Base-by-base conservation (phyloP, 1,140 invertebrate genomes). In the Planococcus citri region DNA sequence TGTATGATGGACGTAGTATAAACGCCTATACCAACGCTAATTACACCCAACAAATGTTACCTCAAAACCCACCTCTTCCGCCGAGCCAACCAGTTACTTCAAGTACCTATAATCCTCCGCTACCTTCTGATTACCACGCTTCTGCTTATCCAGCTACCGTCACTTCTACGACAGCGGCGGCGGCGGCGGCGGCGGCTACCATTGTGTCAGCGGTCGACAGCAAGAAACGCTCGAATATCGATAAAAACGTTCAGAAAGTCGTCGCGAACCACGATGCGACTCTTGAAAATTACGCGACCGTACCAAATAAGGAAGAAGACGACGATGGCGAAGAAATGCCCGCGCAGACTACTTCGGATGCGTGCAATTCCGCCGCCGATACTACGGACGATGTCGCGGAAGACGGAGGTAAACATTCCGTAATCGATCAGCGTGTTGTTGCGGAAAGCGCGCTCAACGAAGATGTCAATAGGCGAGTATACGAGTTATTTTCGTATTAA, bases 1-100 rank as follows among this genome's bases (percentile, higher is more conserved):
- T 64, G 60, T 64, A 64, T 17, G 60, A 64, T 17, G 60, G 60
- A 27, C 60, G 60, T 6, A 64, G 17, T 25, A 24, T 64, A 17
- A 27, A 9, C 25, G 60, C 60, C 6, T 64, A 64, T 64, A 27
- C 60, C 10, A 4, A 2, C 25, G 22, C 22, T 25, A 10, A 9
- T 20, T 64, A 64, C 20, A 25, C 60, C 25, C 60, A 64, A 27
- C 60, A 22, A 17, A 64, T 64, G 60, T 64, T 64, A 64, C 60
- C 60, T 64, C 41, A 51, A 17, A 14, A 51, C 17, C 41, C 41
- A 17, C 41, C 41, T 3, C 17, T 51, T 2, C 41, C 41, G 17
- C 41, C 41, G 4, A n/a, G 12, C 12, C 41, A 51, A 17, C 22
- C 20, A 4, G 25, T 27, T 24, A 9, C 25, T 14, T 25, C 22